phyloP scores from a whole-genome alignment of 2,797 vertebrate species.

The Sebastes vulpes region DNA sequence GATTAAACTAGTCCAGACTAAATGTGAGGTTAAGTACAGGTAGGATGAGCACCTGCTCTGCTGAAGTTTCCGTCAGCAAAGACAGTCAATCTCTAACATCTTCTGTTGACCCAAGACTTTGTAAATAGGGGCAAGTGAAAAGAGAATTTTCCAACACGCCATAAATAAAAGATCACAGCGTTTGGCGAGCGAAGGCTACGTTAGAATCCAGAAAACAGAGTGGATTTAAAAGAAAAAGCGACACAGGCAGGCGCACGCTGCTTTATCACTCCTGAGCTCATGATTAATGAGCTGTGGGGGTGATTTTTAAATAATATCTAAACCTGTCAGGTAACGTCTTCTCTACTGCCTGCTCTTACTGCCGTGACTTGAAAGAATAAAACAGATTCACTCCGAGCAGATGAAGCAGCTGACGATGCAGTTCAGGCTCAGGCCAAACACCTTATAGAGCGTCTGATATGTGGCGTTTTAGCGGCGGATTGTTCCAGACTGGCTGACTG shows the following conservation, averaged over 20 bases:
- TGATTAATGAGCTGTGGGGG: slow-evolving; percentile 52
- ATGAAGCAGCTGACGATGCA: slow-evolving; percentile 24
- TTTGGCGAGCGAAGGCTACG: slow-evolving; percentile 14
- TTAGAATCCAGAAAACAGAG: slow-evolving; percentile 35
- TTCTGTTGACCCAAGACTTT: slow-evolving; percentile 29
- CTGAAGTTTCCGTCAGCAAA: slow-evolving; percentile 10
- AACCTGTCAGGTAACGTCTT: slow-evolving; percentile 46
- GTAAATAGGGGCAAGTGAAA: slow-evolving; percentile 42
- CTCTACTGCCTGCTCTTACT: background rate
- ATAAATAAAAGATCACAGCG: slow-evolving; percentile 65
- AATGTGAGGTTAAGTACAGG: background rate
- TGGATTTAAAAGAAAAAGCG: slow-evolving; percentile 36
- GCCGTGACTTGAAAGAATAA: slow-evolving; percentile 16
- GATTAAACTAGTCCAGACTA: background rate
- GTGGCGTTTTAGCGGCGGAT: slow-evolving; percentile 26
- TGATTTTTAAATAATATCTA: slow-evolving; percentile 39
- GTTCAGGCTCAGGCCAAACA: background rate
- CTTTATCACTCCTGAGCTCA: slow-evolving; percentile 21
- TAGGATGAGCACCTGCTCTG: background rate
- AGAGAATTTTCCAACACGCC: slow-evolving; percentile 48
- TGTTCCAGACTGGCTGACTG: slow-evolving; percentile 69
- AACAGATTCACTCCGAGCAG: slow-evolving; percentile 12
- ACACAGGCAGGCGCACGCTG: background rate
- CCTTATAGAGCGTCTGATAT: slow-evolving; percentile 21
- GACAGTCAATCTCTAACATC: slow-evolving; percentile 8